phyloP scores from a whole-genome alignment of 2,888 invertebrate species.

The Invenusta paracnida region DNA sequence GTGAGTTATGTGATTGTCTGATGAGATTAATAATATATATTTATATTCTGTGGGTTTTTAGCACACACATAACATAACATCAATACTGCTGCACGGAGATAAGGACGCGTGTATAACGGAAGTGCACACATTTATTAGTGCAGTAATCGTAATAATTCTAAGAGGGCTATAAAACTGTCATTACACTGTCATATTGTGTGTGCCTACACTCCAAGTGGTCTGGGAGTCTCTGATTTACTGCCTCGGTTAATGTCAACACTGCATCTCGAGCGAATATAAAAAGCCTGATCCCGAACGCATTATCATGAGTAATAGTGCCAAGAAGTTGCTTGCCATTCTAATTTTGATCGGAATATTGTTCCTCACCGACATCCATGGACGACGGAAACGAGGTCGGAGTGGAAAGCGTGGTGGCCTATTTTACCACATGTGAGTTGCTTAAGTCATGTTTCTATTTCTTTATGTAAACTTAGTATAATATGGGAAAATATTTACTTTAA shows the following conservation, averaged over 20 bases:
- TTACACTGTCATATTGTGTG: conserved; percentile 4
- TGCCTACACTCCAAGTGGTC: not conserved
- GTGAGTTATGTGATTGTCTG: conserved; percentile 10
- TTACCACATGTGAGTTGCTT: not conserved
- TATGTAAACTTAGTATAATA: too few relatives aligned
- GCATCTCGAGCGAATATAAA: too few relatives aligned
- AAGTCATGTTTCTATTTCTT: too few relatives aligned
- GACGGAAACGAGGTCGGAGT: not conserved
- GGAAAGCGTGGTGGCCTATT: not conserved
- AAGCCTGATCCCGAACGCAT: too few relatives aligned
- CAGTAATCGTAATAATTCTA: too few relatives aligned
- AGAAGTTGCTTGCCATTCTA: not conserved
- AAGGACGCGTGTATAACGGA: too few relatives aligned
- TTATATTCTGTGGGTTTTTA: too few relatives aligned
- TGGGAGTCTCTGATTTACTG: conserved; percentile 21
- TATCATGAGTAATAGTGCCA: not conserved
- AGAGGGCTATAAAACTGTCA: conserved; percentile 20
- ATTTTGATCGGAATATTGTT: not conserved
- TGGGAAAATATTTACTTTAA: too few relatives aligned
- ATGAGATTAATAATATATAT: not conserved
- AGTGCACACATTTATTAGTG: too few relatives aligned
- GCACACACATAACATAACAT: too few relatives aligned
- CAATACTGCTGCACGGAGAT: too few relatives aligned
- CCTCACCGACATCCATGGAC: not conserved
- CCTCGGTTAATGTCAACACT: not conserved